Evolutionary conservation across 2,113 vertebrate species (phyloP), one percentile per base, ranked within the genome.

Genomic region (Rhipidura dahli): DNA sequence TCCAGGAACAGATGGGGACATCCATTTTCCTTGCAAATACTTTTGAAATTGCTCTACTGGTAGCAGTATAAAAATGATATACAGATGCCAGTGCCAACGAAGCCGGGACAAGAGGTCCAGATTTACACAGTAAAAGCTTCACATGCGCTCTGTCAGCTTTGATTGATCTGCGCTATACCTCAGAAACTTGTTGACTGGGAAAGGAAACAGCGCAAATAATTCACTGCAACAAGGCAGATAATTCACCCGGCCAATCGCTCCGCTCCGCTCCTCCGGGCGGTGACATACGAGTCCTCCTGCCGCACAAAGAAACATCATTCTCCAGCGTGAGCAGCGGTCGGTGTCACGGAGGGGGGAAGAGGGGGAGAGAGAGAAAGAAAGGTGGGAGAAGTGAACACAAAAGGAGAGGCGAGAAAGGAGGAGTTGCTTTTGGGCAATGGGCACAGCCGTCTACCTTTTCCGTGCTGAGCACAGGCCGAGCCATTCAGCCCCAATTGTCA

Each of bases 61-160:
- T 99, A 98, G 99, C 99, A 98, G 98, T 99, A 99, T 99, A 99
- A 99, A 99, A 98, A 99, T 99, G 99, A 99, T 99, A 99, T 99
- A 99, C 98, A 98, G 98, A 98, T 98, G 98, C 98, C 94, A 98
- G 97, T 97, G 98, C 98, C 98, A 96, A 98, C 96, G 97, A 96
- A 97, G 98, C 98, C 96, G 97, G 98, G 98, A 98, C 98, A 98
- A 99, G 98, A 98, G 97, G 97, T 94, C 98, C 98, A 99, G 98
- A 98, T 98, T 99, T 98, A 98, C 99, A 98, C 98, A 98, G 98
- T 98, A 98, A 98, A 98, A 98, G 98, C 98, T 98, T 98, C 98
- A 98, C 98, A 97, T 69, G 96, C 90, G 96, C 98, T 68, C 98
- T 98, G 98, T 98, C 98, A 98, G 97, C 97, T 96, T 93, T 98